Percentiles rank a stretch among this genome's conserved stretches.
phyloP scores from a whole-genome alignment of 2,113 vertebrate species.

The Crotalus viridis region DNA sequence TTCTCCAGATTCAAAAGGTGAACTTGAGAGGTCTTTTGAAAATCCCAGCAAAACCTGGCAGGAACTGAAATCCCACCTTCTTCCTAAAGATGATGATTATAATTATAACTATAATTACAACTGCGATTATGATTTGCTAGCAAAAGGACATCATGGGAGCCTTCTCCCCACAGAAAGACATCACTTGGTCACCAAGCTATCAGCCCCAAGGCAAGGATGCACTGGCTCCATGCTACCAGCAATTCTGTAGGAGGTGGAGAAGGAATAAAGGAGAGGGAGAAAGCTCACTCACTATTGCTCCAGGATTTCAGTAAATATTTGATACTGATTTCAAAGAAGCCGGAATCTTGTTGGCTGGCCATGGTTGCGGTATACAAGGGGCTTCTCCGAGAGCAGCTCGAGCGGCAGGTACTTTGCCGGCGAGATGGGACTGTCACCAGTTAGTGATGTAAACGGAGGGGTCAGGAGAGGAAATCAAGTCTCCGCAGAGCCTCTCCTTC shows the following conservation, averaged over 20 bases:
- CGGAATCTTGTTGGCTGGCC: slow-evolving; percentile 97
- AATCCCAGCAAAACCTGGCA: slow-evolving; percentile 56
- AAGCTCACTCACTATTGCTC: slow-evolving; percentile 88
- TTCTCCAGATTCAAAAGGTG: slow-evolving; percentile 31
- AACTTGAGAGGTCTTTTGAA: slow-evolving; percentile 51
- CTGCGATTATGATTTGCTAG: slow-evolving; percentile 58
- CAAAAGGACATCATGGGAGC: slow-evolving; percentile 47
- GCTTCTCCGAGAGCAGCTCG: slow-evolving; percentile 64
- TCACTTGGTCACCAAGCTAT: not conserved
- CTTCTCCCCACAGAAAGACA: not conserved
- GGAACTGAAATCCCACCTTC: slow-evolving; percentile 66
- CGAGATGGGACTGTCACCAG: slow-evolving; percentile 78
- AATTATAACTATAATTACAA: slow-evolving; percentile 59
- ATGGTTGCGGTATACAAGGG: slow-evolving; percentile 83
- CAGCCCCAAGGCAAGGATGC: not conserved
- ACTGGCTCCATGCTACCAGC: not conserved
- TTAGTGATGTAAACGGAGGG: slow-evolving; percentile 77
- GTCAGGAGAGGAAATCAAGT: slow-evolving; percentile 74
- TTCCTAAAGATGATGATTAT: slow-evolving; percentile 62
- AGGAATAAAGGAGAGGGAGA: not conserved
- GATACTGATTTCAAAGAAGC: slow-evolving; percentile 99
- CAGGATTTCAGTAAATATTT: slow-evolving; percentile 98
- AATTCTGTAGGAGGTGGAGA: slow-evolving; percentile 40
- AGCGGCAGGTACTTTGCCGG: slow-evolving; percentile 79
- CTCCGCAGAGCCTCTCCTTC: slow-evolving; percentile 74